These are phyloP conservation scores for Tetropium fuscum DNA, from an alignment of 2,888 invertebrate species.

Conservation along the genomic window DNA sequence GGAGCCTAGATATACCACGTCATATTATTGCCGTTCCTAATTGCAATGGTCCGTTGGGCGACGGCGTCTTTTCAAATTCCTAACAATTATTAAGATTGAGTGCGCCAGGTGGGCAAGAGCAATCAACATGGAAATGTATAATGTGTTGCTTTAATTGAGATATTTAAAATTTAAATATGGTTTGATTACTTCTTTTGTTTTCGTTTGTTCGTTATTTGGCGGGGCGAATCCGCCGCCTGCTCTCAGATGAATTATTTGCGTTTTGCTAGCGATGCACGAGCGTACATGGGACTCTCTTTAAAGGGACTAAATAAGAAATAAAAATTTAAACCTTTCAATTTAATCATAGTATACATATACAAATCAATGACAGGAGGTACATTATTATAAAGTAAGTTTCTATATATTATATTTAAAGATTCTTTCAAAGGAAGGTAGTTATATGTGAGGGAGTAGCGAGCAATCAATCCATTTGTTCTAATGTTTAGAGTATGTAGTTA, in stretches of 20 bases:
- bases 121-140: constrained; percentile 64
- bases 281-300: not conserved
- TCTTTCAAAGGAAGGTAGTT: no score
- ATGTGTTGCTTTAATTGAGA: constrained; percentile 64
- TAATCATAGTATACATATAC: no score
- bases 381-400: no score
- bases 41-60: constrained; percentile 7
- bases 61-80: constrained; percentile 7
- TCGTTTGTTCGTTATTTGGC: constrained; percentile 62
- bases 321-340: no score
- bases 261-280: constrained; percentile 33
- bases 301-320: no score
- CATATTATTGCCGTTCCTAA: not conserved
- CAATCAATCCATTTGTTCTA: no score
- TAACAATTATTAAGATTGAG: constrained; percentile 43
- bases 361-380: no score
- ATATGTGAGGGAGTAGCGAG: no score
- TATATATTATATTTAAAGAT: no score
- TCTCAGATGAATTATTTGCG: constrained; percentile 50
- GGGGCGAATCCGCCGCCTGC: constrained; percentile 46
- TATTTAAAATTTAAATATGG: constrained; percentile 65
- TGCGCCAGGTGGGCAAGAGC: constrained; percentile 59
- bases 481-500: no score
- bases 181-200: constrained; percentile 65
- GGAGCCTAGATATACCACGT: no score